These are phyloP conservation scores for Gasteruption jaculator DNA, from an alignment of 2,888 invertebrate species.

Conservation along the genomic window DNA sequence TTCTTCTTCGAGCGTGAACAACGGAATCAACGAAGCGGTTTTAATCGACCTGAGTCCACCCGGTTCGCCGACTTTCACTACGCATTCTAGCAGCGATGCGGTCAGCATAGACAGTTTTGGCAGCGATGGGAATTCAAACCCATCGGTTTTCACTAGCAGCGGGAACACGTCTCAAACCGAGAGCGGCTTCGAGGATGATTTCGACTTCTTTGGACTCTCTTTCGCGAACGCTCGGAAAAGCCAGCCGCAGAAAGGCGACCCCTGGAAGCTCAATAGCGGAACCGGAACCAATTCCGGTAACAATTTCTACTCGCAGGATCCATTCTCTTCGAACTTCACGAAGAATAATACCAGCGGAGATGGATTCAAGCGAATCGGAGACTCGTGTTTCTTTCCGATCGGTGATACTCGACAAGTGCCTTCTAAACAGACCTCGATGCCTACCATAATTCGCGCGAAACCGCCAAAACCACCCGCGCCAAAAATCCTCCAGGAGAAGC, in stretches of 20 bases:
- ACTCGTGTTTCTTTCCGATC: constrained; percentile 38
- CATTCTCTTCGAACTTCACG: constrained; percentile 54
- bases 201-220: constrained; percentile 63
- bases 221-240: constrained; percentile 52
- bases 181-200: constrained; percentile 81
- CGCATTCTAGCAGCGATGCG: constrained; percentile 70
- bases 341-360: constrained; percentile 20
- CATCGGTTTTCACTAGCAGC: constrained; percentile 55
- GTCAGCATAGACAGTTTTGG: constrained; percentile 73
- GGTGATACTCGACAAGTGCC: constrained; percentile 30
- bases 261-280: too few relatives aligned
- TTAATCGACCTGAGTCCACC: constrained; percentile 74
- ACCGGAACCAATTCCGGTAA: too few relatives aligned
- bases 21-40: constrained; percentile 32
- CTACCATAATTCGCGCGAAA: constrained; percentile 73
- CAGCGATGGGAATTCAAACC: constrained; percentile 66
- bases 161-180: constrained; percentile 70
- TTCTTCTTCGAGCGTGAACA: constrained; percentile 21
- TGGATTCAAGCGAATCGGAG: constrained; percentile 33
- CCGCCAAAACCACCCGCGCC: constrained; percentile 59
- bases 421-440: constrained; percentile 50
- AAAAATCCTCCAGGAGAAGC: constrained; percentile 43
- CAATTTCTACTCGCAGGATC: too few relatives aligned
- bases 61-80: constrained; percentile 71
- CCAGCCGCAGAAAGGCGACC: constrained; percentile 54